Evolutionary conservation across 1,140 invertebrate species (phyloP).

Genomic region (Onthophagus taurus): DNA sequence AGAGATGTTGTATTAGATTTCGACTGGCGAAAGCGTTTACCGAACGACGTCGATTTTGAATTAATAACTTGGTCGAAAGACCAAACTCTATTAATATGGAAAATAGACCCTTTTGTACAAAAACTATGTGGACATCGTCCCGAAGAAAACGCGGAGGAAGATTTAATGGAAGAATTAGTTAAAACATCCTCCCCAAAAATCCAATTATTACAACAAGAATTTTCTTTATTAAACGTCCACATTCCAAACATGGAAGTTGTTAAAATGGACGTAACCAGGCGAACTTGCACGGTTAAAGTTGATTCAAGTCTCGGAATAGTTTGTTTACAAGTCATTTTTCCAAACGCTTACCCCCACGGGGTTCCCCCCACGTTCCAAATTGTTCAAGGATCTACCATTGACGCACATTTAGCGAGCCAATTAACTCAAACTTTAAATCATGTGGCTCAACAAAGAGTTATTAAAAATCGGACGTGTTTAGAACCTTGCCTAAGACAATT

Average conservation of each 20-base stretch:
- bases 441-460: conserved; percentile 62
- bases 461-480: conserved; percentile 67
- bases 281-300: conserved; percentile 65
- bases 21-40: conserved; percentile 71
- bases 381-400: conserved; percentile 43
- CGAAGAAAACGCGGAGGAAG: conserved; percentile 40
- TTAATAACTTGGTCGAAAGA: conserved; percentile 94
- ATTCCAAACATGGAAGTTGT: conserved; percentile 74
- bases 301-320: conserved; percentile 62
- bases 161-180: conserved; percentile 12
- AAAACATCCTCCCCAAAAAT: conserved; percentile 20
- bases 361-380: conserved; percentile 65
- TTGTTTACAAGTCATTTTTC: conserved; percentile 70
- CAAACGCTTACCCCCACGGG: conserved; percentile 66
- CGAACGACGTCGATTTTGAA: conserved; percentile 61
- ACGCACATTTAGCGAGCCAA: conserved; percentile 48
- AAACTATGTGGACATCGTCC: conserved; percentile 56
- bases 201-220: conserved; percentile 68
- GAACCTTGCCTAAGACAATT: conserved; percentile 71
- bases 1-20: conserved; percentile 91
- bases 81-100: conserved; percentile 84
- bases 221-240: conserved; percentile 76
- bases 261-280: conserved; percentile 58
- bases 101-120: conserved; percentile 73
- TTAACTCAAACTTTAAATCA: conserved; percentile 62